phyloP scores from a whole-genome alignment of 2,888 invertebrate species.

The Drosophila parthenogenetica region DNA sequence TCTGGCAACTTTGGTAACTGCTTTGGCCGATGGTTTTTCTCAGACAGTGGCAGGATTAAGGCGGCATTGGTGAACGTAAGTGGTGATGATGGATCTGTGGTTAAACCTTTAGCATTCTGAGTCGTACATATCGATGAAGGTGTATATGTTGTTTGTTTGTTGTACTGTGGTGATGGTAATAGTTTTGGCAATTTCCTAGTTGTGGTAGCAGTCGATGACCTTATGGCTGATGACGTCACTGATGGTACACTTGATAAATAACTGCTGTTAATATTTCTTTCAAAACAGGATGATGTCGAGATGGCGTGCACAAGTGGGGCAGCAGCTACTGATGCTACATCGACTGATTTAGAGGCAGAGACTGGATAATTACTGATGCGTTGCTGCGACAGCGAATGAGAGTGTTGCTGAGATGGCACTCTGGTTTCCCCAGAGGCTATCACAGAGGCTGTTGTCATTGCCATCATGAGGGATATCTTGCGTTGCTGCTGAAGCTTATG shows the following conservation, averaged over 20 bases:
- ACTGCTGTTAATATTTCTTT: conserved; percentile 14
- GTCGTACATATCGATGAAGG: conserved; percentile 5
- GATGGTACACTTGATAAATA: conserved; percentile 24
- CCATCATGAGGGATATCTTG: conserved; percentile 77
- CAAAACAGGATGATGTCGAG: background rate
- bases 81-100: background rate
- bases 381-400: conserved; percentile 20
- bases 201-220: conserved; percentile 36
- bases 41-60: conserved; percentile 21
- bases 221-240: conserved; percentile 5
- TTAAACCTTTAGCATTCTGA: background rate
- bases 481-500: conserved; percentile 69
- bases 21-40: conserved; percentile 60
- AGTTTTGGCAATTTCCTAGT: conserved; percentile 81
- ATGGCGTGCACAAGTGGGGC: too few species aligned
- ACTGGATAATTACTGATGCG: conserved; percentile 13
- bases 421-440: conserved; percentile 82
- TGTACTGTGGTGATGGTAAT: conserved; percentile 68
- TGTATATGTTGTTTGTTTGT: conserved; percentile 19
- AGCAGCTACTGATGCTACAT: background rate
- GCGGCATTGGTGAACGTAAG: conserved; percentile 11
- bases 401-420: conserved; percentile 59
- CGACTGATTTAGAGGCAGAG: conserved; percentile 7
- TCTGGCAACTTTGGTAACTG: conserved; percentile 77
- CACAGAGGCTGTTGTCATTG: conserved; percentile 82